Evolutionary conservation across 2,888 invertebrate species (phyloP).

Genomic region (Scelioninae gen. 2): DNA sequence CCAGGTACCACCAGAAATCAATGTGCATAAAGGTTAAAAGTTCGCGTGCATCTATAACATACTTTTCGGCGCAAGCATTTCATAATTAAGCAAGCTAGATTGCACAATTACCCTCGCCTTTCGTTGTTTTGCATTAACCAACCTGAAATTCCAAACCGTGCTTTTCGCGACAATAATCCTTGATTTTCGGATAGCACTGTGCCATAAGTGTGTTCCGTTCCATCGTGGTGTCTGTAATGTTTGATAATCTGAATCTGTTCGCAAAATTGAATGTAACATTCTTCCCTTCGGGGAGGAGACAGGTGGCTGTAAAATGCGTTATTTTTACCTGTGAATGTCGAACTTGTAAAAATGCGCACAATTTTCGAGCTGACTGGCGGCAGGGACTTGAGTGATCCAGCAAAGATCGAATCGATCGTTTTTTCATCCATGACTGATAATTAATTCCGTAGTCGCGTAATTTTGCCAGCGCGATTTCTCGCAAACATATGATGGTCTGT

Average conservation of each 20-base stretch:
- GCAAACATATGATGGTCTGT: constrained; percentile 30
- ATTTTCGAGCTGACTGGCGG: constrained; percentile 98
- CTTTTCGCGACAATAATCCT: constrained; percentile 97
- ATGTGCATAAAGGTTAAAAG: constrained; percentile 50
- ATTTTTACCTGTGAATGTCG: constrained; percentile 93
- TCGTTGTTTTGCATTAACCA: constrained; percentile 60
- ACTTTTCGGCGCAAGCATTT: constrained; percentile 10
- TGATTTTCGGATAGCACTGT: constrained; percentile 96
- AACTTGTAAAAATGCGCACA: constrained; percentile 98
- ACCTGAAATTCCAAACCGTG: constrained; percentile 99
- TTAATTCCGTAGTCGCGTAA: constrained; percentile 22
- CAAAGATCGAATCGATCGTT: constrained; percentile 92
- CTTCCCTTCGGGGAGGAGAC: background rate
- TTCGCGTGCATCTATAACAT: constrained; percentile 33
- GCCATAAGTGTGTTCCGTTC: constrained; percentile 98
- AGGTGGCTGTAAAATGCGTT: constrained; percentile 55
- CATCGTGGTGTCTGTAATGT: constrained; percentile 90
- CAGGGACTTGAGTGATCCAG: constrained; percentile 89
- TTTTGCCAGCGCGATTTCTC: constrained; percentile 13
- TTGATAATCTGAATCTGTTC: constrained; percentile 10
- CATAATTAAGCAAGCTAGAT: constrained; percentile 18
- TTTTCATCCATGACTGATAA: constrained; percentile 86
- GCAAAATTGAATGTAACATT: constrained; percentile 8
- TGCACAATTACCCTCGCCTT: constrained; percentile 5
- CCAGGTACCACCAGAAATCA: constrained; percentile 57